Evolutionary conservation across 2,888 invertebrate species (phyloP).

Genomic region (Synanthedon vespiformis): DNA sequence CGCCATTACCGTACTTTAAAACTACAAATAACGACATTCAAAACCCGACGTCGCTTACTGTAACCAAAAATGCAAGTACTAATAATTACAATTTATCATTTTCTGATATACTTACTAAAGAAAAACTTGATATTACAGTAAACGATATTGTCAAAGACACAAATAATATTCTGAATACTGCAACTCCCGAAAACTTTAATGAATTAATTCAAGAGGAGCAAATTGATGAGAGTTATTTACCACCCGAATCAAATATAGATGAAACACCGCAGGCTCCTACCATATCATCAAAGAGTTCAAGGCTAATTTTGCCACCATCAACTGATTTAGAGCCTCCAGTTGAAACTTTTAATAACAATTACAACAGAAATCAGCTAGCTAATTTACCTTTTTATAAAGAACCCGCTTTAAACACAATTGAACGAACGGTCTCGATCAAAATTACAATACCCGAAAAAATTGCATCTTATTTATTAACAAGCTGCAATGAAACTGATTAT

Average conservation of each 20-base stretch:
- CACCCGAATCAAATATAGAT: conserved; percentile 21
- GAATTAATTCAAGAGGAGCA: conserved; percentile 26
- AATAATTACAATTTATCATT: conserved; percentile 46
- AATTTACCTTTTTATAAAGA: conserved; percentile 49
- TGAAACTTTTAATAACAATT: conserved; percentile 18
- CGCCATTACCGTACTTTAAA: conserved; percentile 18
- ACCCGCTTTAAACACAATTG: conserved; percentile 43
- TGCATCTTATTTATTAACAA: conserved; percentile 49
- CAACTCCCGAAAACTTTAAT: conserved; percentile 28
- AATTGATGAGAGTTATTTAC: conserved; percentile 22
- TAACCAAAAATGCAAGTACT: conserved; percentile 21
- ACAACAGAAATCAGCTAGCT: conserved; percentile 34
- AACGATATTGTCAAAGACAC: conserved; percentile 54
- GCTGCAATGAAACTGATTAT: conserved; percentile 32
- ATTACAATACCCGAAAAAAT: conserved; percentile 58
- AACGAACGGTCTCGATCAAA: conserved; percentile 58
- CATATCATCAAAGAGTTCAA: conserved; percentile 26
- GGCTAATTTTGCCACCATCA: conserved; percentile 32
- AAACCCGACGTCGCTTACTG: conserved; percentile 20
- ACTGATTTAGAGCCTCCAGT: conserved; percentile 40
- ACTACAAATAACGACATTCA: conserved; percentile 13
- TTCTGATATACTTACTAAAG: conserved; percentile 49
- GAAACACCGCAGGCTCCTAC: conserved; percentile 34
- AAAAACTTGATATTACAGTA: conserved; percentile 51
- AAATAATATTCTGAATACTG: conserved; percentile 34